A percentile compares a stretch with the other conserved stretches of the same genome.
phyloP scores from a whole-genome alignment of 1,140 invertebrate genomes.

The Brachionus plicatilis region DNA sequence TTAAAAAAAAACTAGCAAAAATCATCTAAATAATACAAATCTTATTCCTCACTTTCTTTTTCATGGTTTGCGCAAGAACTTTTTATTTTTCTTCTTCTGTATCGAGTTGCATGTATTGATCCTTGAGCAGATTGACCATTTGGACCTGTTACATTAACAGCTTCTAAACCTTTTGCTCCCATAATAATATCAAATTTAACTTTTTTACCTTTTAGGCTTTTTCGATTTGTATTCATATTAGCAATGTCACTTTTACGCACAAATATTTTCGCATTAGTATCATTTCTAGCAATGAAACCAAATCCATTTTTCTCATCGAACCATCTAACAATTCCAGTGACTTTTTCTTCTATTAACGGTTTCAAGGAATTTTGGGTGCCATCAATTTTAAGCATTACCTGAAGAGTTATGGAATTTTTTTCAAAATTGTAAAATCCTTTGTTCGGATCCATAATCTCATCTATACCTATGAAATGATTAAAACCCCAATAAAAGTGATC shows the following conservation, averaged over 20 bases:
- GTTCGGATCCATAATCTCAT: background rate
- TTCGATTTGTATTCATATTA: conserved; percentile 92
- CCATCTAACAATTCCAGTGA: too few relatives aligned
- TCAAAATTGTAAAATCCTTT: background rate
- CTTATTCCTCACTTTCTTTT: too few relatives aligned
- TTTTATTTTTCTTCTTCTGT: background rate
- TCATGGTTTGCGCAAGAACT: too few relatives aligned
- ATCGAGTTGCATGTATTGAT: conserved; percentile 91
- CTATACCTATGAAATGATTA: background rate
- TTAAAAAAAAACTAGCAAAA: too few relatives aligned
- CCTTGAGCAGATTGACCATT: conserved; percentile 84
- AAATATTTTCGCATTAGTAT: conserved; percentile 99
- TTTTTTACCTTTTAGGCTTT: conserved; percentile 94
- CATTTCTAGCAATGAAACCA: conserved; percentile 60
- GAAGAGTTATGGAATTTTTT: too few relatives aligned
- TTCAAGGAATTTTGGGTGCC: too few relatives aligned
- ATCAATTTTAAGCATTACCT: too few relatives aligned
- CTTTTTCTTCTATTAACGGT: too few relatives aligned
- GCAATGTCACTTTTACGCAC: conserved; percentile 88
- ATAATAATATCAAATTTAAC: conserved; percentile 97
- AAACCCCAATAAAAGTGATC: background rate
- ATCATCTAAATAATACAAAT: too few relatives aligned
- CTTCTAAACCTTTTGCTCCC: conserved; percentile 72
- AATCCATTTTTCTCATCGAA: too few relatives aligned
- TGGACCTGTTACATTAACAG: conserved; percentile 90